Evolutionary conservation across 2,113 vertebrate species (phyloP).

Genomic region (Limanda limanda): DNA sequence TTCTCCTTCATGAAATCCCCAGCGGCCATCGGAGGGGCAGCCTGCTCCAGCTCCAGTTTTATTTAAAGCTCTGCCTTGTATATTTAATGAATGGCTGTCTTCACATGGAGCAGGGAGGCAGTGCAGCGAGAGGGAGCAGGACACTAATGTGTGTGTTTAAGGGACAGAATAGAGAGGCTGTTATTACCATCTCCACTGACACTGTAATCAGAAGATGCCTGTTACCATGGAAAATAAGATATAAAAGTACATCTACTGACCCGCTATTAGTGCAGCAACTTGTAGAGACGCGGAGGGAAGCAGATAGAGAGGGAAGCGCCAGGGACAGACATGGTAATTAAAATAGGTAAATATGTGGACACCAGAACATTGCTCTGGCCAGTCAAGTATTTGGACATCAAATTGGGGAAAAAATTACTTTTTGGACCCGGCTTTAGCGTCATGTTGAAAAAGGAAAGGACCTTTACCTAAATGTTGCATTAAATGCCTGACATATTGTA

Average conservation of each 20-base stretch:
- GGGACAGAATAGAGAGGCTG: slow-evolving; percentile 55
- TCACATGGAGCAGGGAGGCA: slow-evolving; percentile 40
- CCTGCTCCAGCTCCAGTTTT: slow-evolving; percentile 62
- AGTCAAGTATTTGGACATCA: too few species aligned
- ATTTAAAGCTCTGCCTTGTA: slow-evolving; percentile 80
- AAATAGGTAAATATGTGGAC: neutral
- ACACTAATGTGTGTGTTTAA: slow-evolving; percentile 75
- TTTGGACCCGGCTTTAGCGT: too few species aligned
- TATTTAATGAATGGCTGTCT: slow-evolving; percentile 82
- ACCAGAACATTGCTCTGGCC: too few species aligned
- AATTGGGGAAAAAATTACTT: too few species aligned
- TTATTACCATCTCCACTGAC: slow-evolving; percentile 52
- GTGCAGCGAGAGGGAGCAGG: slow-evolving; percentile 26
- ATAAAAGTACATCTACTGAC: slow-evolving; percentile 34
- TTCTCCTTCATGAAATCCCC: slow-evolving; percentile 66
- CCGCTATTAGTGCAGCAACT: slow-evolving; percentile 11
- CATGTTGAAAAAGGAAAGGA: too few species aligned
- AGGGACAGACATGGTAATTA: neutral
- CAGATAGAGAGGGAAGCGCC: too few species aligned
- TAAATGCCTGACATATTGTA: too few species aligned
- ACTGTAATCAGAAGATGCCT: slow-evolving; percentile 49
- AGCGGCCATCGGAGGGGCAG: slow-evolving; percentile 38
- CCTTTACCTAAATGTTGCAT: too few species aligned
- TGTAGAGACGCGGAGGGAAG: neutral
- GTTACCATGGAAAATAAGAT: slow-evolving; percentile 67